Percentiles rank a stretch among this genome's conserved stretches.
Evolutionary conservation across 2,888 invertebrate species (phyloP).

Genomic region (Helicoverpa assulta): DNA sequence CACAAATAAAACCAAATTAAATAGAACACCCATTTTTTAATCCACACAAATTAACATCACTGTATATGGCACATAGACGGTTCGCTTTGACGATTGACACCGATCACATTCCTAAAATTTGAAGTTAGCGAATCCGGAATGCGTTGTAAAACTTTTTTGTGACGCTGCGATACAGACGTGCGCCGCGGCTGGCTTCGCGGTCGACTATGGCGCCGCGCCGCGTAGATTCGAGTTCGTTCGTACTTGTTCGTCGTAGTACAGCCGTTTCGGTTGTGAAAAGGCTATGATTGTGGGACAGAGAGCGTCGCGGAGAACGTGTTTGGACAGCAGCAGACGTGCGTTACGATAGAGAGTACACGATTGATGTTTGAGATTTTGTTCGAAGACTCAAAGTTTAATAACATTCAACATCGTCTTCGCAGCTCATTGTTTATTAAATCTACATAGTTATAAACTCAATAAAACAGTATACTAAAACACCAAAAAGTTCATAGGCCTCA

Average conservation of each 20-base stretch:
- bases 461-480: too few relatives aligned
- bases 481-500: too few relatives aligned
- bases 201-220: slow-evolving; percentile 73
- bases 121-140: slow-evolving; percentile 75
- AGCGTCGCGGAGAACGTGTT: slow-evolving; percentile 86
- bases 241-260: slow-evolving; percentile 60
- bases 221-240: slow-evolving; percentile 21
- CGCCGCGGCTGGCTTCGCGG: slow-evolving; percentile 83
- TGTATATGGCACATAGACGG: slow-evolving; percentile 85
- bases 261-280: slow-evolving; percentile 75
- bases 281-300: slow-evolving; percentile 85
- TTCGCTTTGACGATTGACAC: slow-evolving; percentile 71
- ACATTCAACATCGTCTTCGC: background rate
- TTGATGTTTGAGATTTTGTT: slow-evolving; percentile 2
- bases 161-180: slow-evolving; percentile 72
- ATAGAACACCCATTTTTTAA: slow-evolving; percentile 84
- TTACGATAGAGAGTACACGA: slow-evolving; percentile 32
- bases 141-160: slow-evolving; percentile 72
- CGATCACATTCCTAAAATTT: slow-evolving; percentile 85
- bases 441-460: too few relatives aligned
- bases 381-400: background rate
- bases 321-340: slow-evolving; percentile 72
- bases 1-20: slow-evolving; percentile 82
- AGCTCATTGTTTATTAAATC: background rate
- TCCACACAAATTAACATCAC: slow-evolving; percentile 77